A percentile compares a stretch with the other conserved stretches of the same genome.
Conservation (phyloP, 2,113 vertebrate genomes). For the Lutjanus erythropterus region DNA sequence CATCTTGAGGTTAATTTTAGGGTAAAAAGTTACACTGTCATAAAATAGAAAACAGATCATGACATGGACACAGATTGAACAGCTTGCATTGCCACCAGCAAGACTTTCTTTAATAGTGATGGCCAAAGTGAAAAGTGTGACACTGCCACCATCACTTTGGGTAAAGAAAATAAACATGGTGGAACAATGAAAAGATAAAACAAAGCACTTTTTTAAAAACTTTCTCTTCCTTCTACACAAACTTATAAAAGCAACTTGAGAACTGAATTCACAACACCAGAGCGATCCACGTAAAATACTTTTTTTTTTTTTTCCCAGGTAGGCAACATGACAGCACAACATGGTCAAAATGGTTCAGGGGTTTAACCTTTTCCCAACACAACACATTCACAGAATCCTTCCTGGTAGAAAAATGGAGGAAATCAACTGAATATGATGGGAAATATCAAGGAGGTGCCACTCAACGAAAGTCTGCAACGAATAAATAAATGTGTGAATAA, state of each 20-base stretch:
- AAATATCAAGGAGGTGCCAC: constrained; percentile 65
- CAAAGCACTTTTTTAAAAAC: constrained; percentile 63
- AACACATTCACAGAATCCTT: constrained; percentile 73
- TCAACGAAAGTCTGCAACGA: constrained; percentile 51
- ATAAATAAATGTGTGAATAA: constrained; percentile 70
- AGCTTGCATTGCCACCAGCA: constrained; percentile 73
- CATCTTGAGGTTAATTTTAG: background rate
- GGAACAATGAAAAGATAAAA: constrained; percentile 74
- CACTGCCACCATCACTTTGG: constrained; percentile 64
- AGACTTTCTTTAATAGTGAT: constrained; percentile 82
- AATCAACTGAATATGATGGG: constrained; percentile 59
- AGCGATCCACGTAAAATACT: constrained; percentile 78
- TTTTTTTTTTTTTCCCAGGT: constrained; percentile 56
- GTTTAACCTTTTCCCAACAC: constrained; percentile 58
- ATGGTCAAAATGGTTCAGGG: constrained; percentile 60
- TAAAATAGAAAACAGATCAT: background rate
- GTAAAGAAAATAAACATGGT: constrained; percentile 68
- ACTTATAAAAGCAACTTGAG: constrained; percentile 74
- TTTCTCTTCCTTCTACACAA: constrained; percentile 70
- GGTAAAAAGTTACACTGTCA: background rate
- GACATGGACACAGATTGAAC: constrained; percentile 28
- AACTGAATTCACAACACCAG: constrained; percentile 79
- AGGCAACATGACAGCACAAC: constrained; percentile 75
- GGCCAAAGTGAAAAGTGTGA: constrained; percentile 74
- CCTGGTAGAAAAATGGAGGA: constrained; percentile 54